phyloP scores from a whole-genome alignment of 1,140 invertebrate genomes.

The Lepidurus packardi region DNA sequence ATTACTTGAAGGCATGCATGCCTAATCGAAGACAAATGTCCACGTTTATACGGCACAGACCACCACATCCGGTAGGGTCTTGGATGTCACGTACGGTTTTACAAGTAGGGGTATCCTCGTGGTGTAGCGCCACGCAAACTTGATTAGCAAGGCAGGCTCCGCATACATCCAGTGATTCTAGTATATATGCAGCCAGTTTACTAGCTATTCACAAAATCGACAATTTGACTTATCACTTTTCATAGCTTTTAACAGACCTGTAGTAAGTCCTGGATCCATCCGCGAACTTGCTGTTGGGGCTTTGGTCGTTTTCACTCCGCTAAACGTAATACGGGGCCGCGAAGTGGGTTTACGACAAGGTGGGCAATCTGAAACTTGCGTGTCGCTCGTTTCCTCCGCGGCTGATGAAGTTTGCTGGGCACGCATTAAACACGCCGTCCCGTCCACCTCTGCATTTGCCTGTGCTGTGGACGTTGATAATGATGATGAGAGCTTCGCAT shows the following conservation, averaged over 20 bases:
- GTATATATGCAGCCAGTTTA: not conserved
- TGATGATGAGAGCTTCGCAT: conserved; percentile 37
- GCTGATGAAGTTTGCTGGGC: conserved; percentile 20
- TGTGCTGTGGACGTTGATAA: conserved; percentile 37
- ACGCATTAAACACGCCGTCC: conserved; percentile 29
- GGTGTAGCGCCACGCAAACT: conserved; percentile 59
- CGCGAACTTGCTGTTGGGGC: not conserved
- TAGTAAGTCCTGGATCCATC: not conserved
- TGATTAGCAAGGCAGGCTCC: conserved; percentile 43
- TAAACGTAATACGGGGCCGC: conserved; percentile 29
- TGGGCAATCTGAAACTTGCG: conserved; percentile 11
- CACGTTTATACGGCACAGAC: conserved; percentile 59
- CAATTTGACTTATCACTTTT: not conserved
- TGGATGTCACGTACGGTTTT: conserved; percentile 50
- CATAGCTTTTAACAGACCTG: conserved; percentile 23
- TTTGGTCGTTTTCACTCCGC: conserved; percentile 31
- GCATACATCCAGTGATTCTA: conserved; percentile 45
- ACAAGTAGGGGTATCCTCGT: conserved; percentile 57
- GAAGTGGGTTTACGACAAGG: conserved; percentile 27
- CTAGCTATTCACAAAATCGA: not conserved
- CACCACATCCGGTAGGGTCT: conserved; percentile 68
- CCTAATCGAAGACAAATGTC: conserved; percentile 66
- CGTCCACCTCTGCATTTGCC: conserved; percentile 33
- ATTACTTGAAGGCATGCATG: conserved; percentile 50
- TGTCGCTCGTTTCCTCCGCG: not conserved